A percentile compares a stretch with the other conserved stretches of the same genome.
These are phyloP conservation scores for Drosophila kambysellisi DNA, from an alignment of 2,888 invertebrate species.

Conservation along the genomic window DNA sequence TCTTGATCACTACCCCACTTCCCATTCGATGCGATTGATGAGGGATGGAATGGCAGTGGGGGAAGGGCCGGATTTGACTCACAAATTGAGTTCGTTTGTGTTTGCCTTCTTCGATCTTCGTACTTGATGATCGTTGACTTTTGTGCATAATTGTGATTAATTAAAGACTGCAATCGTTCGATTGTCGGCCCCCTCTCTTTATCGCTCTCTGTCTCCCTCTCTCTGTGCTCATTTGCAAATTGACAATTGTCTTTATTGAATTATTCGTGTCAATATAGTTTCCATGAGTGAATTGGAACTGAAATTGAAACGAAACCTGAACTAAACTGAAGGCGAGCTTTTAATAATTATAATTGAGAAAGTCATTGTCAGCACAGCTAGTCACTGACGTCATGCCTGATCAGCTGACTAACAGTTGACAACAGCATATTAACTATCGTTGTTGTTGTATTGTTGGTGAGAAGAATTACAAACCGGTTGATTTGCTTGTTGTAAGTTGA, in stretches of 20 bases:
- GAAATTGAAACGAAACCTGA: conserved; percentile 24
- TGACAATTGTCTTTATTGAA: conserved; percentile 57
- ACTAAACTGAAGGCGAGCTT: conserved; percentile 15
- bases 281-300: conserved; percentile 20
- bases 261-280: conserved; percentile 58
- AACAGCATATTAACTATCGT: not conserved
- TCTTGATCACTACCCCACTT: not conserved
- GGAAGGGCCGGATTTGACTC: conserved; percentile 39
- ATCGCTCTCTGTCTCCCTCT: conserved; percentile 50
- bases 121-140: conserved; percentile 31
- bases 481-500: conserved; percentile 18
- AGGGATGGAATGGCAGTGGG: not conserved
- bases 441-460: conserved; percentile 17
- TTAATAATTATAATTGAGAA: conserved; percentile 40
- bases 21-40: not conserved
- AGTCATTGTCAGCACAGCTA: conserved; percentile 46
- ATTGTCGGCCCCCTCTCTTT: conserved; percentile 47
- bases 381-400: conserved; percentile 48
- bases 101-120: conserved; percentile 56
- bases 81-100: conserved; percentile 59
- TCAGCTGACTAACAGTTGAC: conserved; percentile 40
- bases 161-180: conserved; percentile 71
- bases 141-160: conserved; percentile 67
- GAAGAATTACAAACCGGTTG: conserved; percentile 49
- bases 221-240: conserved; percentile 40